A percentile compares a stretch with the other conserved stretches of the same genome.
These are phyloP conservation scores for Trididemnum clinides DNA, from an alignment of 23 tunicate genomes.

Conservation along the genomic window DNA sequence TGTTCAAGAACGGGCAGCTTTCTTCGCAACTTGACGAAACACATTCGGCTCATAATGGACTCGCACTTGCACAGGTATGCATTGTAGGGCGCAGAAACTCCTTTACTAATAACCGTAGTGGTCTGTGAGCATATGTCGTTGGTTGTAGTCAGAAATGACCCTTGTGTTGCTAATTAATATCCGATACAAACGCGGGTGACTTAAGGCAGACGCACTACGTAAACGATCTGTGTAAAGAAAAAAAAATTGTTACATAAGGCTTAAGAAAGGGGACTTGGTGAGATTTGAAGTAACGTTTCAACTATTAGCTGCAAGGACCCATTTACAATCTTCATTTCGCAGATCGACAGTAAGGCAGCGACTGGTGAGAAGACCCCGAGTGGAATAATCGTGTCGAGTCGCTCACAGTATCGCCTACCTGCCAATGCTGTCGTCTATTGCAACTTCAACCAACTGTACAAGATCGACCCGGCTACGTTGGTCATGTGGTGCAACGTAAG, in stretches of 20 bases:
- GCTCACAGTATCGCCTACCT: constrained; percentile 90
- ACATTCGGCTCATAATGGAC: constrained; percentile 75
- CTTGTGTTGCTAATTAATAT: too few relatives aligned
- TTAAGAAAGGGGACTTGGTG: too few relatives aligned
- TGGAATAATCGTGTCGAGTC: constrained; percentile 78
- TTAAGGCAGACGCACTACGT: too few relatives aligned
- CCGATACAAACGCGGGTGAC: too few relatives aligned
- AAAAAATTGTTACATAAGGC: too few relatives aligned
- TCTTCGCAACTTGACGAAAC: constrained; percentile 76
- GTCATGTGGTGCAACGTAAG: constrained; percentile 97
- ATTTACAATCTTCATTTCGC: too few relatives aligned
- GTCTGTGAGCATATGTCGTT: neutral
- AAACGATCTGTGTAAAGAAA: too few relatives aligned
- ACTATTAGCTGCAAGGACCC: too few relatives aligned
- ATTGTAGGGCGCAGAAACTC: too few relatives aligned
- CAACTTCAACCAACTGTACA: constrained; percentile 98
- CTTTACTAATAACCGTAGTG: too few relatives aligned
- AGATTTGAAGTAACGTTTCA: too few relatives aligned
- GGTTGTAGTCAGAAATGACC: too few relatives aligned
- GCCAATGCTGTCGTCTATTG: constrained; percentile 89
- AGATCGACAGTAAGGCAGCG: constrained; percentile 92
- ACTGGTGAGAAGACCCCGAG: constrained; percentile 91
- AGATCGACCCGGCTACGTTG: constrained; percentile 94
- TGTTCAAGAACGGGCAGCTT: constrained; percentile 85
- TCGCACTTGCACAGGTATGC: constrained; percentile 90